Evolutionary conservation across 2,797 vertebrate species (phyloP), one percentile per base, ranked within the genome.

Genomic region (Periophthalmus magnuspinnatus): DNA sequence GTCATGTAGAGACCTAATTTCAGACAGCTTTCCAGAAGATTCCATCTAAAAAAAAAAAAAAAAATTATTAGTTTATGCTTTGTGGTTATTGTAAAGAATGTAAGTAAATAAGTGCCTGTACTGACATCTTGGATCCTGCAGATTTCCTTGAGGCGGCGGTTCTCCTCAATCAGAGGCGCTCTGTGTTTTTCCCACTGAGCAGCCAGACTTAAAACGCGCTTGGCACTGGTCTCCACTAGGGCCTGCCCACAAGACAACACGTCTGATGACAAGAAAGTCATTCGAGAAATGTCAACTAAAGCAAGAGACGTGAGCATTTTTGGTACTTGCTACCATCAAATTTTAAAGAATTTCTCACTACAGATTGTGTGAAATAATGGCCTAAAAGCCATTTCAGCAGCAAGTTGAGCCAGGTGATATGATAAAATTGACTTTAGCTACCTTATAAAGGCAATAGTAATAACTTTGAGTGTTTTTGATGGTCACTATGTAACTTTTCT

Each of bases 161-260:
- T 94, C 66, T 97, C 93, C 0, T 95, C 91, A 2, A 96, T 91
- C 38, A 97, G 94, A 0, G 96, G 96, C 1, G 94, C 93, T 0
- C 95, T 91, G 80, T 95, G 96, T 72, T 95, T 95, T 82, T 98
- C 97, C 97, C 97, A 98, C 80, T 98, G 96, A 33, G 93, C 85
- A 0, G 94, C 94, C 77, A 97, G 88, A 77, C 92, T 91, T 62
- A 95, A 91, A 79, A 97, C 91, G 17, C 95, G 86, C 71, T 94
- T 93, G 22, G 94, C 93, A 2, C 95, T 95, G 67, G 91, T 87
- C 74, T 97, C 96, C 60, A 97, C 95, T 75, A 94, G 81, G 8
- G 84, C 87, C 96, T 97, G 77, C 5, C 55, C 33, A 32, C 19
- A 24, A 14, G 41, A 62, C 48, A 2, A 68, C 52, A 52, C 3